phyloP scores from a whole-genome alignment of 2,888 invertebrate genomes.

The Cheilosia vernalis region DNA sequence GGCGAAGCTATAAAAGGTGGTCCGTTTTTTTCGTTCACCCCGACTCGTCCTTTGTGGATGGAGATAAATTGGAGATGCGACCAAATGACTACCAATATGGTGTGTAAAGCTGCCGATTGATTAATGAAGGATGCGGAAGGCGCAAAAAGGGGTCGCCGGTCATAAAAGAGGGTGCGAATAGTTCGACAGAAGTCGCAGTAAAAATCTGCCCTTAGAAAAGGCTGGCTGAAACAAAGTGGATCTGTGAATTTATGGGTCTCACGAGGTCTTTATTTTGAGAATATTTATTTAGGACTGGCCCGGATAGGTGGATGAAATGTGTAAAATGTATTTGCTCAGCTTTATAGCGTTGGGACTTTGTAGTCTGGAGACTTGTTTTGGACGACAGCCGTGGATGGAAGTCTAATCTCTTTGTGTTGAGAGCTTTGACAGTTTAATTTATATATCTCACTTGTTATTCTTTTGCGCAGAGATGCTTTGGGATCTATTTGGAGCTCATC shows the following conservation, averaged over 20 bases:
- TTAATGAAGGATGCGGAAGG: constrained; percentile 48
- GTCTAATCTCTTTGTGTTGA: too few relatives aligned
- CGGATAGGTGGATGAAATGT: not conserved
- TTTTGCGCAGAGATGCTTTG: too few relatives aligned
- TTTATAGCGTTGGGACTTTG: too few relatives aligned
- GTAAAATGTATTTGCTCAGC: not conserved
- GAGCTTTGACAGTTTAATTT: too few relatives aligned
- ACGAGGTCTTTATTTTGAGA: constrained; percentile 46
- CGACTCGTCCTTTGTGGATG: constrained; percentile 8
- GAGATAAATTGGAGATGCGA: constrained; percentile 16
- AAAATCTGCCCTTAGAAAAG: constrained; percentile 1
- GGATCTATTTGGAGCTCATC: too few relatives aligned
- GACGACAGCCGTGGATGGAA: not conserved
- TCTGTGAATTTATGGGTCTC: constrained; percentile 45
- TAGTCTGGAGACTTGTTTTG: not conserved
- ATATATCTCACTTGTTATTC: too few relatives aligned
- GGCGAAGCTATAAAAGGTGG: constrained; percentile 52
- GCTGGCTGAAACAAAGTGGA: not conserved
- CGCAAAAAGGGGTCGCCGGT: constrained; percentile 9
- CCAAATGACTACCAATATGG: constrained; percentile 22
- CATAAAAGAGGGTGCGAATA: constrained; percentile 38
- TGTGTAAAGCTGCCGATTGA: constrained; percentile 25
- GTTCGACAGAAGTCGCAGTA: not conserved
- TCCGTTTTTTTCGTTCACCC: constrained; percentile 24
- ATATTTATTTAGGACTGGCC: constrained; percentile 48